These are phyloP conservation scores for Sminthurides bifidus DNA, from an alignment of 1,140 invertebrate species.

Conservation along the genomic window DNA sequence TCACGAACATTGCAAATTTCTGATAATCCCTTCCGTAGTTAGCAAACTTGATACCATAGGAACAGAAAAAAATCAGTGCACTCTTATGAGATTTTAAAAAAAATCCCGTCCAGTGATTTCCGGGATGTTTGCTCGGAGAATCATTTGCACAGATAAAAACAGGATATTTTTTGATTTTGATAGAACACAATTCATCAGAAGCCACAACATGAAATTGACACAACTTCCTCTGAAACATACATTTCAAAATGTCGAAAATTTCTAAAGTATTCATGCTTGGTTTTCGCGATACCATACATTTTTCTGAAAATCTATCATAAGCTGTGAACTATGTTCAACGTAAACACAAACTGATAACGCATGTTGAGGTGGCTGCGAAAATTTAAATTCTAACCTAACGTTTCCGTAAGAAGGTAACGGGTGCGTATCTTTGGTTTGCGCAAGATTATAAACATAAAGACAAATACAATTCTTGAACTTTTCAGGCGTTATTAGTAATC, in stretches of 20 bases:
- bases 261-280: constrained; percentile 1
- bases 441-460: constrained; percentile 12
- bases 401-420: constrained; percentile 9
- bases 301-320: constrained; percentile 17
- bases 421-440: constrained; percentile 6
- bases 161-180: not conserved
- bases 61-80: constrained; percentile 11
- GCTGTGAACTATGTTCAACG: constrained; percentile 20
- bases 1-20: constrained; percentile 5
- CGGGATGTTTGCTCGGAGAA: not conserved
- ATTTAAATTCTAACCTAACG: constrained; percentile 11
- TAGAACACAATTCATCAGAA: not conserved
- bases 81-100: not conserved
- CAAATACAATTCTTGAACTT: constrained; percentile 13
- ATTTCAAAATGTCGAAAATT: not conserved
- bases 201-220: not conserved
- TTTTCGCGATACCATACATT: constrained; percentile 1
- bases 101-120: constrained; percentile 23
- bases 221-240: not conserved
- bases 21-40: not conserved
- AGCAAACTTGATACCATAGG: constrained; percentile 7
- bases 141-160: constrained; percentile 13
- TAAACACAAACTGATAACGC: constrained; percentile 11
- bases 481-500: constrained; percentile 7
- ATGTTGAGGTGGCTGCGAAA: not conserved